Conservation (phyloP, 2,888 invertebrate species). For the Subacronicta megacephala region DNA sequence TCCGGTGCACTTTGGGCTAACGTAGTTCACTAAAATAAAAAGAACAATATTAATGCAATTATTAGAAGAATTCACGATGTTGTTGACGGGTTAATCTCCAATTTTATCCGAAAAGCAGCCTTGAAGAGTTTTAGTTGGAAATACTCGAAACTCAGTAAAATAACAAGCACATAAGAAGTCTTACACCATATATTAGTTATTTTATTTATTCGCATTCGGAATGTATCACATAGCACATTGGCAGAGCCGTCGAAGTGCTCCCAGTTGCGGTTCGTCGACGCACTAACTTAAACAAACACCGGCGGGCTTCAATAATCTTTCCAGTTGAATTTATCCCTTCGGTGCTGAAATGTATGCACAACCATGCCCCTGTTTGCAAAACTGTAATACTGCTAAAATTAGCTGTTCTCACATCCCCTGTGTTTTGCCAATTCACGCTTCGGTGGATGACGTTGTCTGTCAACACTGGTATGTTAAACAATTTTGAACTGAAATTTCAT, state of each 20-base stretch:
- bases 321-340: constrained; percentile 60
- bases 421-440: constrained; percentile 51
- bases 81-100: too few relatives aligned
- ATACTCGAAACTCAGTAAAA: too few relatives aligned
- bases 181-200: too few relatives aligned
- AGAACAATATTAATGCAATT: too few relatives aligned
- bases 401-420: constrained; percentile 58
- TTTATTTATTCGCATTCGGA: neutral
- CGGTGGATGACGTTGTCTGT: constrained; percentile 43
- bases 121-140: too few relatives aligned
- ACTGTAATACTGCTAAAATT: constrained; percentile 65
- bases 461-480: constrained; percentile 31
- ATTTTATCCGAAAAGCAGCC: too few relatives aligned
- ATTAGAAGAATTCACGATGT: too few relatives aligned
- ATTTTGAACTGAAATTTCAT: neutral
- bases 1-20: too few relatives aligned
- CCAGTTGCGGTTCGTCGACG: constrained; percentile 54
- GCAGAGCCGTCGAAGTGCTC: constrained; percentile 41
- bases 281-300: constrained; percentile 59
- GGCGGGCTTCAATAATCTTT: constrained; percentile 58
- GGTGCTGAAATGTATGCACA: constrained; percentile 58
- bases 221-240: constrained; percentile 7
- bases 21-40: too few relatives aligned
- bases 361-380: constrained; percentile 58
- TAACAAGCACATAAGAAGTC: too few relatives aligned